A percentile compares a stretch with the other conserved stretches of the same genome.
These are phyloP conservation scores for Antechinus stuartii DNA, from an alignment of 2,113 vertebrate species.

Conservation along the genomic window DNA sequence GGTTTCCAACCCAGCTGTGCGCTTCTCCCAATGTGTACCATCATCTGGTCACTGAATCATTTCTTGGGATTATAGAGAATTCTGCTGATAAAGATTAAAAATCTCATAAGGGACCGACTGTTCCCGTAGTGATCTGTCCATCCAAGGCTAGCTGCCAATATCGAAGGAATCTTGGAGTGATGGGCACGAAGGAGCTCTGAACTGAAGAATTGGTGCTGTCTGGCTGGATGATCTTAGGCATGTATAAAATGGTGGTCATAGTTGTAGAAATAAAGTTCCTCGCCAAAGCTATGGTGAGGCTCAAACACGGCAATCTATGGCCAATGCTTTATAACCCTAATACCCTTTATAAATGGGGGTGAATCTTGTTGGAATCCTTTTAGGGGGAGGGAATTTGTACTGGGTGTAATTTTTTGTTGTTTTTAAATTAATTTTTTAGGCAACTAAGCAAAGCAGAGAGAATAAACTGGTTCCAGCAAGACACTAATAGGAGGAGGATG, in stretches of 20 bases:
- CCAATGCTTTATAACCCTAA: not conserved
- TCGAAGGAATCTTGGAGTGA: not conserved
- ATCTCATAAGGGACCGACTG: not conserved
- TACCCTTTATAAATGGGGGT: not conserved
- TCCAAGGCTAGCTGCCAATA: not conserved
- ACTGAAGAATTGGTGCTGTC: not conserved
- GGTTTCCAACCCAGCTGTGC: not conserved
- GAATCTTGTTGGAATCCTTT: not conserved
- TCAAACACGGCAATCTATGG: not conserved
- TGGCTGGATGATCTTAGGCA: not conserved
- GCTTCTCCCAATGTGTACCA: not conserved
- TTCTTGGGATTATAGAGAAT: not conserved
- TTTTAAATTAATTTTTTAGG: not conserved
- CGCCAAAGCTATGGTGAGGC: not conserved
- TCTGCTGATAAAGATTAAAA: not conserved
- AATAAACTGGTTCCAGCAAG: not conserved
- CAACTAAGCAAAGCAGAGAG: not conserved
- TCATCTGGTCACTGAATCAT: not conserved
- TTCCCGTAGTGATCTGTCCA: not conserved
- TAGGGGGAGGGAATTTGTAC: not conserved
- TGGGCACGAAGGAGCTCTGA: not conserved
- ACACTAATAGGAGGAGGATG: not conserved
- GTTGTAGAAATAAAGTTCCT: not conserved
- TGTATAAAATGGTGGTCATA: not conserved
- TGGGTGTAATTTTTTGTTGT: not conserved